phyloP scores from a whole-genome alignment of 2,888 invertebrate genomes.

The Merodon equestris region DNA sequence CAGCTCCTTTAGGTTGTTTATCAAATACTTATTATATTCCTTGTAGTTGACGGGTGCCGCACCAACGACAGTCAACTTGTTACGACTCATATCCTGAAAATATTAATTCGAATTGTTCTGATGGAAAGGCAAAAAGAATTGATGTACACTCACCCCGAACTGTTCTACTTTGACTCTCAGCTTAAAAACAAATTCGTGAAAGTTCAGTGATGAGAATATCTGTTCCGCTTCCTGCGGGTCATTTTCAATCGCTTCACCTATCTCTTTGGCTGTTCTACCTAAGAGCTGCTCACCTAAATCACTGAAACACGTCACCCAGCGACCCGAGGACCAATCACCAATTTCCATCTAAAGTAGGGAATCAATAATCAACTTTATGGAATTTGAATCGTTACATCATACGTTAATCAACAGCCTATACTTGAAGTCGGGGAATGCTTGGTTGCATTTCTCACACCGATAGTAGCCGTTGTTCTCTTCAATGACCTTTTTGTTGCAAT shows the following conservation, averaged over 20 bases:
- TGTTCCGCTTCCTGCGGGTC: slow-evolving; percentile 84
- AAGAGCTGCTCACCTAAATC: slow-evolving; percentile 89
- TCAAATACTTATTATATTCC: slow-evolving; percentile 86
- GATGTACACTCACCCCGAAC: slow-evolving; percentile 86
- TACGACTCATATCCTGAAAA: slow-evolving; percentile 79
- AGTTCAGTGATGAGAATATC: slow-evolving; percentile 87
- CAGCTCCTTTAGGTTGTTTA: slow-evolving; percentile 84
- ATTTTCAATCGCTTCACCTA: slow-evolving; percentile 87
- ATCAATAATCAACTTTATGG: background rate
- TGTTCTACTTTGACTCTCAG: slow-evolving; percentile 93
- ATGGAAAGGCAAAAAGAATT: too few relatives aligned
- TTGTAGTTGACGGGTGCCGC: slow-evolving; percentile 87
- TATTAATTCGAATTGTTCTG: background rate
- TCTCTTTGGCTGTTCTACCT: slow-evolving; percentile 84
- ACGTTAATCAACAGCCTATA: slow-evolving; percentile 90
- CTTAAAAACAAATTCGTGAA: slow-evolving; percentile 90
- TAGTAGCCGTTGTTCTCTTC: slow-evolving; percentile 93
- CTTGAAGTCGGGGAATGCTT: slow-evolving; percentile 90
- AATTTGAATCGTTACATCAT: slow-evolving; percentile 77
- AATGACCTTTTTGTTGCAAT: slow-evolving; percentile 96
- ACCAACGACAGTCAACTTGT: slow-evolving; percentile 87
- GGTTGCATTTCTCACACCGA: slow-evolving; percentile 96
- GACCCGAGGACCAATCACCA: slow-evolving; percentile 91
- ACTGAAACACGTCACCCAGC: slow-evolving; percentile 95
- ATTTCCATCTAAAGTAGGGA: slow-evolving; percentile 86